Conservation (phyloP, 2,888 invertebrate species). For the Congeria kusceri region DNA sequence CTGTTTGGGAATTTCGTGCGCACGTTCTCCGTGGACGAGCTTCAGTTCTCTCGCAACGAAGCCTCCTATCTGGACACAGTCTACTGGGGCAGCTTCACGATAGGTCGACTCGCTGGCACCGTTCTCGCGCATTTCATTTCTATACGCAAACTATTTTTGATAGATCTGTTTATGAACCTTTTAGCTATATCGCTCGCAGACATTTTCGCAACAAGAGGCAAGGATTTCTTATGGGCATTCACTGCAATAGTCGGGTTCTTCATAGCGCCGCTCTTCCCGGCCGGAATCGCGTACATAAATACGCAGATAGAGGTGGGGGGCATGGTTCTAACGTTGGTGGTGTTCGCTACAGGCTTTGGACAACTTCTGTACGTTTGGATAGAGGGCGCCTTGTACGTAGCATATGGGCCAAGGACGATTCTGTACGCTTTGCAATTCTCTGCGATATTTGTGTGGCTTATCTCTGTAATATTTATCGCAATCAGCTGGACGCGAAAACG, state of each 20-base stretch:
- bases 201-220: conserved; percentile 50
- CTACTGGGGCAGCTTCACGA: conserved; percentile 63
- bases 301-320: conserved; percentile 64
- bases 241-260: conserved; percentile 51
- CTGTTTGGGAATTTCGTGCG: conserved; percentile 63
- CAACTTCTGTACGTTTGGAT: conserved; percentile 57
- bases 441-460: conserved; percentile 38
- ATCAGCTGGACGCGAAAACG: background rate
- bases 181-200: conserved; percentile 46
- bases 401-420: conserved; percentile 54
- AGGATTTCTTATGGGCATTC: conserved; percentile 53
- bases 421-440: conserved; percentile 58
- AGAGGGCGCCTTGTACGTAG: conserved; percentile 54
- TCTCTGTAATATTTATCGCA: conserved; percentile 37
- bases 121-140: conserved; percentile 48
- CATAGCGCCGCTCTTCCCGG: conserved; percentile 61
- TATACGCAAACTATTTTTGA: conserved; percentile 45
- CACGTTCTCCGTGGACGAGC: conserved; percentile 58
- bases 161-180: conserved; percentile 52
- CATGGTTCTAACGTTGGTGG: conserved; percentile 56
- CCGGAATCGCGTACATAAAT: conserved; percentile 60
- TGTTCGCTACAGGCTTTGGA: conserved; percentile 57
- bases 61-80: conserved; percentile 62
- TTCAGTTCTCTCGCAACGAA: conserved; percentile 58
- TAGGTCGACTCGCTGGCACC: conserved; percentile 55